Evolutionary conservation across 2,888 invertebrate species (phyloP), one percentile per base, ranked within the genome.

Genomic region (Stramonita haemastoma): DNA sequence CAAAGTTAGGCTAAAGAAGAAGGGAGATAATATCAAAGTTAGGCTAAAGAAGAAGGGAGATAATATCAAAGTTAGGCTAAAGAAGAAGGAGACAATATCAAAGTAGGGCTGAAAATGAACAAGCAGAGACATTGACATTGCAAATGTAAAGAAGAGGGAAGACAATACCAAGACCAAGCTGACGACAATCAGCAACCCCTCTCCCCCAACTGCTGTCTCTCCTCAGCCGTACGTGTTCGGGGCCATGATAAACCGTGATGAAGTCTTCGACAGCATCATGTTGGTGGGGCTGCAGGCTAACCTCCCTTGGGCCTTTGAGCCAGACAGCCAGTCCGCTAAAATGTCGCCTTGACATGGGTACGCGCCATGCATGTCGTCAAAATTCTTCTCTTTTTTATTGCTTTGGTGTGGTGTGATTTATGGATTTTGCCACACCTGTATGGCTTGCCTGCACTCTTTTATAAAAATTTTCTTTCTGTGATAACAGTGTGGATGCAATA

Each of bases 241-340:
- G 84, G 95, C 94, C 66, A 94, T 96, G 87, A 91, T 96, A 90
- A 95, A 95, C 92, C 93, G 96, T 60, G 96, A 96, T 91, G 96
- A 95, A 87, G 93, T 93, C 36, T 95, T 92, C 88, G 94, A 95
- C 26, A 93, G 93, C 73, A 92, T 95, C 46, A 86, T 86, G 81
- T 36, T 86, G 17, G 90, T 89, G 56, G 91, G 89, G 11, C 86
- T 86, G 36, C 90, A 90, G 83, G 91, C 91, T 86, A 89, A 90
- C 26, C 89, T 90, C 17, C 34, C 87, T 5, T 89, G 89, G 86
- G 86, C 86, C 22, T 34, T 15, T 29, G 89, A 89, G 26, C n/a
- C 56, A 1, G 89, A 89, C 56, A 32, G 57, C 36, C 36, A 83
- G 57, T 66, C 88, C 11, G n/a, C 46, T 34, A 88, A 84, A 84